Evolutionary conservation across 2,113 vertebrate genomes (phyloP).

Genomic region (Sarotherodon lohbergeri): DNA sequence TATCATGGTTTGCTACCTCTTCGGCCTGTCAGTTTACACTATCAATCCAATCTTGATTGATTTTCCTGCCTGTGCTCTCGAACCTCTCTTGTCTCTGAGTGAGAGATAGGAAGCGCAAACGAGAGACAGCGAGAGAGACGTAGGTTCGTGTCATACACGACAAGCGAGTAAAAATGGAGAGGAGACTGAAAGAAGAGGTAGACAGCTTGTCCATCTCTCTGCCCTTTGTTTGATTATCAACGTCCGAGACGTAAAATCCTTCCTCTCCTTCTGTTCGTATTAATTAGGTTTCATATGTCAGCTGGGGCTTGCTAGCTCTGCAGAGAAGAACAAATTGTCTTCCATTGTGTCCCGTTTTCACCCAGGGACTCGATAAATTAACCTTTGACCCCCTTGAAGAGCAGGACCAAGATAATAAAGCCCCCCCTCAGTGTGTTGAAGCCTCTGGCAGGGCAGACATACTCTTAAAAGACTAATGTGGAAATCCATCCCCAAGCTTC

Average conservation of each 20-base stretch:
- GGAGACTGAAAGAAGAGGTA: neutral
- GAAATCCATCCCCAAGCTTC: neutral
- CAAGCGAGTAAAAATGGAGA: neutral
- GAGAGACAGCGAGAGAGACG: neutral
- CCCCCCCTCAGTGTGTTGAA: neutral
- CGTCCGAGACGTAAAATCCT: neutral
- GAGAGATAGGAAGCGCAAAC: slow-evolving; percentile 21
- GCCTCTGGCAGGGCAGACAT: neutral
- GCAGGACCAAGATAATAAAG: slow-evolving; percentile 37
- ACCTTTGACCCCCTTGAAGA: slow-evolving; percentile 34
- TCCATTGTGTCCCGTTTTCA: slow-evolving; percentile 34
- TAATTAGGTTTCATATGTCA: slow-evolving; percentile 39
- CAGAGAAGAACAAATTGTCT: slow-evolving; percentile 49
- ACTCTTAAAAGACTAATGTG: neutral
- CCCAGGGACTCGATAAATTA: slow-evolving; percentile 47
- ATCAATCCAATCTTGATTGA: slow-evolving; percentile 56
- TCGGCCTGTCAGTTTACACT: slow-evolving; percentile 52
- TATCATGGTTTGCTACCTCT: slow-evolving; percentile 42
- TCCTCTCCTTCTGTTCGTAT: neutral
- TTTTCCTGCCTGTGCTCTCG: slow-evolving; percentile 39
- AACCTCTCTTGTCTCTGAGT: slow-evolving; percentile 37
- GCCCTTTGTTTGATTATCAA: slow-evolving; percentile 6
- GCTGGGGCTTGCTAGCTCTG: neutral
- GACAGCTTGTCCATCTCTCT: neutral
- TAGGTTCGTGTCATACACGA: neutral